Conservation (phyloP, 2,113 vertebrate genomes). For the Sakesphorus luctuosus region DNA sequence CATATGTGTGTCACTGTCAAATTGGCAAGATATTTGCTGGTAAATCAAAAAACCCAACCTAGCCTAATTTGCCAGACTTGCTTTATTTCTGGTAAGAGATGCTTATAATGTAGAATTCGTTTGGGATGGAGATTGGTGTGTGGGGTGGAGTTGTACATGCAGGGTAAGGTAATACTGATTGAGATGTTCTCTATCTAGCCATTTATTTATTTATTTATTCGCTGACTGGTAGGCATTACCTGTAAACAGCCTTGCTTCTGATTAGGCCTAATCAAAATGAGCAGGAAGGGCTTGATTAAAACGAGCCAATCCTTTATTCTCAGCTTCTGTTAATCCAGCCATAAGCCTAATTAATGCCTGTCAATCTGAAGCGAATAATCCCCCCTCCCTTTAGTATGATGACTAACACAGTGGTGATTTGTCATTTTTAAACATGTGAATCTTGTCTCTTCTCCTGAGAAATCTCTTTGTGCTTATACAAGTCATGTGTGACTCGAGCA, state of each 20-base stretch:
- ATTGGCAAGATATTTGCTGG: not conserved
- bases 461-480: not conserved
- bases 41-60: not conserved
- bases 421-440: not conserved
- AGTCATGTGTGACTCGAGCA: not conserved
- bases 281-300: constrained; percentile 34
- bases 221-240: not conserved
- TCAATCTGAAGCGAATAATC: not conserved
- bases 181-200: not conserved
- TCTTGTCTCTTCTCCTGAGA: not conserved
- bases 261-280: constrained; percentile 37
- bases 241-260: not conserved
- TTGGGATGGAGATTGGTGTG: not conserved
- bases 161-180: not conserved
- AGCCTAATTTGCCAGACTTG: not conserved
- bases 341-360: not conserved
- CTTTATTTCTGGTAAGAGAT: not conserved
- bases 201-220: not conserved
- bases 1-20: not conserved
- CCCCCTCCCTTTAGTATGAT: not conserved
- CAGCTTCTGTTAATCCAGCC: not conserved
- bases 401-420: rapidly evolving
- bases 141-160: not conserved
- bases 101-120: not conserved
- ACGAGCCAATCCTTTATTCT: not conserved